Evolutionary conservation across 2,888 invertebrate genomes (phyloP), one percentile per base, ranked within the genome.

Genomic region (Pseudococcus viburni): DNA sequence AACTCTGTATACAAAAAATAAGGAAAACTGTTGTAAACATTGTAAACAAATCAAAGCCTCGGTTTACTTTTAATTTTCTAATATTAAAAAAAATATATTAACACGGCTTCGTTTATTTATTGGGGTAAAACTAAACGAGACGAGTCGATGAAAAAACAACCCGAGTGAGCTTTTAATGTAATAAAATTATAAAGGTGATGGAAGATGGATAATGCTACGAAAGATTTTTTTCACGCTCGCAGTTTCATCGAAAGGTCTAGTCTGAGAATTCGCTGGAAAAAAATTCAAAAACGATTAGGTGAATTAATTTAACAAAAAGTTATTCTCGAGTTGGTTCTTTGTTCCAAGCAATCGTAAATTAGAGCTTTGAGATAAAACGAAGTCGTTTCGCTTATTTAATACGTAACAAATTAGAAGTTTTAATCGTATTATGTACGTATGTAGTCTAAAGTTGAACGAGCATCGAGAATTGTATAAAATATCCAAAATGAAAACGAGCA

Each of bases 41-140:
- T 73, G 68, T 73, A 73, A 73, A 73, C 68, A 73, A 73, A 73
- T 73, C 68, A 33, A 73, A 73, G 15, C 19, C 68, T 73, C 68
- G 33, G 68, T 73, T 73, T 73, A 73, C 33, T 73, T 73, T 73
- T 73, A 73, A 73, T 73, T 73, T 73, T 73, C 12, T 15, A 12
- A 33, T 12, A 73, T 26, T 26, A 73, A 73, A 26, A 73, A 73
- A 22, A 64, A 19, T 19, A n/a, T 19, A 59, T 73, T 73, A 73
- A 73, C 33, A 55, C 26, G 26, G 68, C 68, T 33, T 33, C 68
- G 68, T 26, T 33, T 22, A 26, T 73, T 73, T 19, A 59, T 59
- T 33, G 19, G 33, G 68, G 26, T 12, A 33, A 26, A 15, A 73
- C n/a, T 33, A 33, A 26, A 73, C 68, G 68, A 26, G 11, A 5